Evolutionary conservation across 2,888 invertebrate species (phyloP).

Genomic region (Parnassius orleans): DNA sequence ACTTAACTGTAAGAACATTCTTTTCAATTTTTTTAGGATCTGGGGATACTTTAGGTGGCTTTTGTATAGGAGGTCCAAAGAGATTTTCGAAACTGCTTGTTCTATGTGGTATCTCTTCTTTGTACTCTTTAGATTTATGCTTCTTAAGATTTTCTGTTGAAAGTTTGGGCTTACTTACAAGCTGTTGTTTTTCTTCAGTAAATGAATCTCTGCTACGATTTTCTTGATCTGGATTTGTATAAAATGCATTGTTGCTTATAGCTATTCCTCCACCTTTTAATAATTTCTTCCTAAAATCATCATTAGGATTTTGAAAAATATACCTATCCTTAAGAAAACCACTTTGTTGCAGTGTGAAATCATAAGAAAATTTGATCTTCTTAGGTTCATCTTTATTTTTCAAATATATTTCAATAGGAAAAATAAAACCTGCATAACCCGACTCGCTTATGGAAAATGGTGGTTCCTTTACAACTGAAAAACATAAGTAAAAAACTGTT

Average conservation of each 20-base stretch:
- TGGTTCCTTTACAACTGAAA: conserved; percentile 93
- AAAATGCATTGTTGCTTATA: conserved; percentile 67
- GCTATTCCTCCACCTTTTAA: conserved; percentile 91
- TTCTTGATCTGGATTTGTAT: conserved; percentile 76
- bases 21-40: conserved; percentile 81
- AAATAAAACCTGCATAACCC: conserved; percentile 96
- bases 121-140: conserved; percentile 80
- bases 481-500: conserved; percentile 31
- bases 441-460: conserved; percentile 94
- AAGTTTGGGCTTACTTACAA: conserved; percentile 87
- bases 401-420: conserved; percentile 94
- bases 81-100: conserved; percentile 87
- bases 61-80: conserved; percentile 91
- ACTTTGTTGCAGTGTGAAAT: conserved; percentile 89
- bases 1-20: conserved; percentile 51
- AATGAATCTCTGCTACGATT: conserved; percentile 80
- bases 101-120: conserved; percentile 79
- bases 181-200: conserved; percentile 80
- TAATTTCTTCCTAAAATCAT: conserved; percentile 93
- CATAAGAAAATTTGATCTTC: conserved; percentile 91
- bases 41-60: conserved; percentile 85
- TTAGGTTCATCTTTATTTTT: conserved; percentile 95
- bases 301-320: conserved; percentile 91
- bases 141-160: conserved; percentile 81
- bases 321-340: conserved; percentile 91